Conservation (phyloP, 2,797 vertebrate species). For the Clarias pachynema region DNA sequence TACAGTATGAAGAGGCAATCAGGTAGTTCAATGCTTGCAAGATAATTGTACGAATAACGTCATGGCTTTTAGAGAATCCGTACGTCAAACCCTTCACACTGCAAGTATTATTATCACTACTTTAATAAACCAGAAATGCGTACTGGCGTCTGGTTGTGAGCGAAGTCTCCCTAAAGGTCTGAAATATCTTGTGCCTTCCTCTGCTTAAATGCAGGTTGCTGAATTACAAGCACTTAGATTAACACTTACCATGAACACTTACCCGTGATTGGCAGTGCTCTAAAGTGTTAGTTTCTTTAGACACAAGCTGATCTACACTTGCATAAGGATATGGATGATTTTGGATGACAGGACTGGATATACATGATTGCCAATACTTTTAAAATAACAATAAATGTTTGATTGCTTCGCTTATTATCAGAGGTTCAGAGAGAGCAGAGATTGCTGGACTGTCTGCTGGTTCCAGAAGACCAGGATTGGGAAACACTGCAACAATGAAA, state of each 20-base stretch:
- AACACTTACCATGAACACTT: neutral
- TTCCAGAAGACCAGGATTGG: neutral
- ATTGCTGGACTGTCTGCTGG: neutral
- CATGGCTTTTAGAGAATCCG: neutral
- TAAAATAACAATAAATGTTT: neutral
- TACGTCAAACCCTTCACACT: neutral
- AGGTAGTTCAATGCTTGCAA: neutral
- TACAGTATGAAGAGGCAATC: neutral
- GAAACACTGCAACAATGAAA: slow-evolving; percentile 62
- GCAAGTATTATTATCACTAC: neutral
- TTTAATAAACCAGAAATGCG: neutral
- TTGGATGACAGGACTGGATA: neutral
- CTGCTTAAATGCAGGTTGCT: neutral
- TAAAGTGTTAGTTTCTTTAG: neutral
- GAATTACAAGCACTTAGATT: neutral
- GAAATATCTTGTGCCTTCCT: neutral
- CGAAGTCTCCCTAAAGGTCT: neutral
- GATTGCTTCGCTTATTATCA: neutral
- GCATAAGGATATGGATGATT: neutral
- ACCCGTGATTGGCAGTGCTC: neutral
- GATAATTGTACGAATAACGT: neutral
- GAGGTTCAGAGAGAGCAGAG: neutral
- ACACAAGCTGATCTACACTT: neutral
- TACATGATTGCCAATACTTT: neutral
- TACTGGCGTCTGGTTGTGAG: neutral